Base-by-base conservation (phyloP, 2,888 invertebrate species). In the Troides oblongomaculatus region DNA sequence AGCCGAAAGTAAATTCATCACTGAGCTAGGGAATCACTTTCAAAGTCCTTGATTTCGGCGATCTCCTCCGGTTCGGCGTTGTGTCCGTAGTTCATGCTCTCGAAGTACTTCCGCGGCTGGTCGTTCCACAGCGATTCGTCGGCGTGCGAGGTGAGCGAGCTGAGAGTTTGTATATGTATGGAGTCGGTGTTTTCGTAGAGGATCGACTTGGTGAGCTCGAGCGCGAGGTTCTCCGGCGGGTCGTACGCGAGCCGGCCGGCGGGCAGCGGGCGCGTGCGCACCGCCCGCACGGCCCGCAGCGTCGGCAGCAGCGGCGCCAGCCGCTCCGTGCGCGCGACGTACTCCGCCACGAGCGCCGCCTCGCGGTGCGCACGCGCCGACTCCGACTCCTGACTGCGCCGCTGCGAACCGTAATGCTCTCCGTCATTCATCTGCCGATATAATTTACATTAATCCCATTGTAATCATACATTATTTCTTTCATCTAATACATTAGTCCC, bases 31-130 rank as follows among this genome's bases (percentile, higher is more conserved):
- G 91, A 91, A 74, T 90, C 91, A 71, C 79, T 81, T 68, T 89
- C 89, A 74, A 87, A 88, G 23, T 84, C 84, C 43, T 74, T 74
- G 6, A 64, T 63, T 8, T 74, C 64, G 25, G 76, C 76, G 12
- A 66, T 73, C 64, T 74, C 74, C 1, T 43, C 66, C 21, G 72
- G 74, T 10, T 71, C 74, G 21, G 69, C 56, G 67, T 72, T 74
- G 23, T 79, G 81, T 62, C 93, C 94, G 82, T 94, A 94, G 71
- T 87, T 82, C 84, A 96, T 95, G 84, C 95, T 95, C 84, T 96
- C 95, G 81, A 95, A 95, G 83, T 94, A 95, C 70, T 87, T 90
- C 80, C 84, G 93, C 77, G 87, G 90, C 79, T 82, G 89, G 77
- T 82, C 92, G 83, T 86, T 92, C 95, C 93, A 95, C 78, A 93